phyloP scores from a whole-genome alignment of 2,113 vertebrate genomes.

The Elephas maximus region DNA sequence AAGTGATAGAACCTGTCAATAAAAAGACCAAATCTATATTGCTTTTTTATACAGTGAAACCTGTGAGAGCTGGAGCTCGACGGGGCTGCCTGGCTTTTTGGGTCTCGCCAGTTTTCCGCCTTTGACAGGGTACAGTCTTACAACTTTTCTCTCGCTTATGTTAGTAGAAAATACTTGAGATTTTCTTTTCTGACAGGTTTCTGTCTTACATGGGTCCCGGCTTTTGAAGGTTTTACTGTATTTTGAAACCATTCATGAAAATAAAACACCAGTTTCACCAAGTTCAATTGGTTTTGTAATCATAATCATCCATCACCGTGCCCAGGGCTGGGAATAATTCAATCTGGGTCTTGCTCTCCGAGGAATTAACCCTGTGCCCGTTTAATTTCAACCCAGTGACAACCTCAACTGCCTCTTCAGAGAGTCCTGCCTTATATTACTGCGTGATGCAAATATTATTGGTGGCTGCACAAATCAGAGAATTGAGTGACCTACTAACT shows the following conservation, averaged over 20 bases:
- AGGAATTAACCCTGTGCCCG: background rate
- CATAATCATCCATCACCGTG: background rate
- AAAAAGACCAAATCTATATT: background rate
- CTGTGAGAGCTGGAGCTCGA: no score
- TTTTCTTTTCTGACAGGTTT: background rate
- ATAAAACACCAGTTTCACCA: background rate
- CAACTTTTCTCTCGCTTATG: background rate
- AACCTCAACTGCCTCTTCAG: background rate
- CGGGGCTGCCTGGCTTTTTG: background rate
- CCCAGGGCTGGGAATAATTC: background rate
- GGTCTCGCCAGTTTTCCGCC: background rate
- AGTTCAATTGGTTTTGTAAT: background rate
- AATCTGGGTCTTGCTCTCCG: background rate
- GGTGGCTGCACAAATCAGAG: background rate
- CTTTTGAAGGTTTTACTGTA: background rate
- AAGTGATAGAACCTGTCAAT: background rate
- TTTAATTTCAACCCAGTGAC: background rate
- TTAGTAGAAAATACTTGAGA: background rate
- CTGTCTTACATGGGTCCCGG: background rate
- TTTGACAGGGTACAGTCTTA: background rate
- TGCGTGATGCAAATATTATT: background rate
- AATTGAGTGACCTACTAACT: background rate
- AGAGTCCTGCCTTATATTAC: background rate
- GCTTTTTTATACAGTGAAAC: background rate
- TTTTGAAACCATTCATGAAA: constrained; percentile 10